Evolutionary conservation across 2,113 vertebrate species (phyloP).

Genomic region (Centrocercus urophasianus): DNA sequence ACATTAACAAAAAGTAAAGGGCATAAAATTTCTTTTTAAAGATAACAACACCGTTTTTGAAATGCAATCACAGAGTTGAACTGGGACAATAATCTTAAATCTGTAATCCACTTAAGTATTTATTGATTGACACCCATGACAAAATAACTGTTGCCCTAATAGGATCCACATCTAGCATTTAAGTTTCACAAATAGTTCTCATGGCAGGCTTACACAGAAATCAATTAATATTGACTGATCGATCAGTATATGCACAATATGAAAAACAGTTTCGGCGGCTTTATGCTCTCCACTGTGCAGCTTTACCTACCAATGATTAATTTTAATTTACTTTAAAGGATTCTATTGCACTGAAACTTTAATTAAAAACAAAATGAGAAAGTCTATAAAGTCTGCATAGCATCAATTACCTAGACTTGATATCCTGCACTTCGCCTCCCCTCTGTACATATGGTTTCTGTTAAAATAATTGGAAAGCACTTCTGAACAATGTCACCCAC

Average conservation of each 20-base stretch:
- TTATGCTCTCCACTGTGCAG: slow-evolving; percentile 52
- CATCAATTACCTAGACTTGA: slow-evolving; percentile 56
- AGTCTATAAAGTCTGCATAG: slow-evolving; percentile 69
- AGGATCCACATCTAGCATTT: slow-evolving; percentile 54
- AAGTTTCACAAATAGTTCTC: slow-evolving; percentile 57
- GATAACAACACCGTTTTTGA: slow-evolving; percentile 17
- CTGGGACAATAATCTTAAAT: slow-evolving; percentile 43
- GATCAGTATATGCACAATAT: slow-evolving; percentile 69
- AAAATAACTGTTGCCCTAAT: slow-evolving; percentile 70
- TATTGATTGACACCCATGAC: slow-evolving; percentile 64
- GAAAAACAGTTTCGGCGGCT: slow-evolving; percentile 65
- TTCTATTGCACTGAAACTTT: slow-evolving; percentile 68
- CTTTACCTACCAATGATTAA: slow-evolving; percentile 66
- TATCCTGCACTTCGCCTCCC: slow-evolving; percentile 35
- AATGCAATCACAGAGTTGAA: slow-evolving; percentile 1
- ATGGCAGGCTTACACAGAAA: slow-evolving; percentile 53
- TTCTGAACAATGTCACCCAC: slow-evolving; percentile 79
- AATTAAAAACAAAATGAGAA: slow-evolving; percentile 70
- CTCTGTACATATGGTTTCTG: slow-evolving; percentile 74
- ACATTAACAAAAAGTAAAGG: neutral
- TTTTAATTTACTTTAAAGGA: slow-evolving; percentile 76
- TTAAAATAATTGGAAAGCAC: slow-evolving; percentile 72
- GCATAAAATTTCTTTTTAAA: slow-evolving; percentile 37
- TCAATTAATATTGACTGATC: slow-evolving; percentile 64
- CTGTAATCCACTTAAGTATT: slow-evolving; percentile 70